These are phyloP conservation scores for Centropus bengalensis DNA, from an alignment of 2,113 vertebrate species.

Conservation along the genomic window DNA sequence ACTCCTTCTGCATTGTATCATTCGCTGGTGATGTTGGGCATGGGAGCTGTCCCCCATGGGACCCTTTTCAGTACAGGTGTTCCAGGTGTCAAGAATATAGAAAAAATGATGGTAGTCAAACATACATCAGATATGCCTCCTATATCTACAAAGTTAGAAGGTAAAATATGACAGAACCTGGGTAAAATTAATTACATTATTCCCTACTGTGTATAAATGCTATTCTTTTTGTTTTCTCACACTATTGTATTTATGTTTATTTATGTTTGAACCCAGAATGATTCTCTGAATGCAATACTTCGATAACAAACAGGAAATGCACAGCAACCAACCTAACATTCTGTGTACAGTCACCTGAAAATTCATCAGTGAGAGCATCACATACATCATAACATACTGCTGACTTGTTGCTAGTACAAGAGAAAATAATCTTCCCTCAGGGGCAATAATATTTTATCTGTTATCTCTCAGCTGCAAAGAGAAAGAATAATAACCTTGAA, in stretches of 20 bases:
- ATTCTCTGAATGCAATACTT: background rate
- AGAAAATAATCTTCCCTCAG: constrained; percentile 5
- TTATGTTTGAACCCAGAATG: background rate
- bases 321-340: background rate
- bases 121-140: background rate
- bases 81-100: background rate
- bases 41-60: fast-evolving
- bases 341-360: background rate
- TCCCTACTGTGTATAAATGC: background rate
- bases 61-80: background rate
- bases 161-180: background rate
- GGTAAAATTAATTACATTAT: background rate
- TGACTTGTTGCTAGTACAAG: constrained; percentile 2
- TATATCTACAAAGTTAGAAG: background rate
- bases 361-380: background rate
- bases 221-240: background rate
- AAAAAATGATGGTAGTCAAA: background rate
- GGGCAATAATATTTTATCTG: background rate
- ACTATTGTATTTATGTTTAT: background rate
- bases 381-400: background rate
- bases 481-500: constrained; percentile 27
- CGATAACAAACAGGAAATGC: background rate
- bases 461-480: constrained; percentile 6
- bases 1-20: background rate
- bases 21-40: background rate